phyloP scores from a whole-genome alignment of 2,888 invertebrate species.

The Heteromyza rotundicornis region DNA sequence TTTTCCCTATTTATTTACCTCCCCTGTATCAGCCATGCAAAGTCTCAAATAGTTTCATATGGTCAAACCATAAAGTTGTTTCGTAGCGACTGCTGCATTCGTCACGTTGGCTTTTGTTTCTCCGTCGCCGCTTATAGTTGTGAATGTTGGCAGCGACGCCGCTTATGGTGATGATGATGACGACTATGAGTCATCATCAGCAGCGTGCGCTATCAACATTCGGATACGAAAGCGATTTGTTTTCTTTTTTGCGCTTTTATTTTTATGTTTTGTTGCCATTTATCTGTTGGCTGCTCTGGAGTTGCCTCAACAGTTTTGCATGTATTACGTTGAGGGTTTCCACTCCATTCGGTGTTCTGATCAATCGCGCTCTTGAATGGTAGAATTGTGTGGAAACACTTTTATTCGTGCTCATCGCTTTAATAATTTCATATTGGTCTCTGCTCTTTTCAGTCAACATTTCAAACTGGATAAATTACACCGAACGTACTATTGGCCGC shows the following conservation, averaged over 20 bases:
- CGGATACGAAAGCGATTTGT: constrained; percentile 3
- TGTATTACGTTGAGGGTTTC: neutral
- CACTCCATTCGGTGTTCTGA: neutral
- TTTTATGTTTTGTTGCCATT: neutral
- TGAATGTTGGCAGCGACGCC: neutral
- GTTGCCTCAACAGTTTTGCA: neutral
- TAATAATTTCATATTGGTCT: constrained; percentile 11
- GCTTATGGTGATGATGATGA: constrained; percentile 16
- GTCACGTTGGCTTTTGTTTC: neutral
- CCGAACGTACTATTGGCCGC: constrained; percentile 29
- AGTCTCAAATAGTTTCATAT: constrained; percentile 1
- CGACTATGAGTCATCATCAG: constrained; percentile 8
- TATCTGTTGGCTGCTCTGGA: neutral
- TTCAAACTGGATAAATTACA: constrained; percentile 56
- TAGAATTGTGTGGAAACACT: neutral
- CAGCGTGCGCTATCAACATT: constrained; percentile 2
- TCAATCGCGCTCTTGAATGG: neutral
- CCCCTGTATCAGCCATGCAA: no score
- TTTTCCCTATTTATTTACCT: no score
- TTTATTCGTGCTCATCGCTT: constrained; percentile 11
- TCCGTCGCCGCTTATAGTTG: neutral
- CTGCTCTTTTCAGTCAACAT: constrained; percentile 32
- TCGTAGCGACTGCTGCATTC: neutral
- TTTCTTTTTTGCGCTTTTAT: neutral
- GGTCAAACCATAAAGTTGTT: constrained; percentile 10